phyloP scores from a whole-genome alignment of 2,888 invertebrate genomes.

The Thera obeliscata region DNA sequence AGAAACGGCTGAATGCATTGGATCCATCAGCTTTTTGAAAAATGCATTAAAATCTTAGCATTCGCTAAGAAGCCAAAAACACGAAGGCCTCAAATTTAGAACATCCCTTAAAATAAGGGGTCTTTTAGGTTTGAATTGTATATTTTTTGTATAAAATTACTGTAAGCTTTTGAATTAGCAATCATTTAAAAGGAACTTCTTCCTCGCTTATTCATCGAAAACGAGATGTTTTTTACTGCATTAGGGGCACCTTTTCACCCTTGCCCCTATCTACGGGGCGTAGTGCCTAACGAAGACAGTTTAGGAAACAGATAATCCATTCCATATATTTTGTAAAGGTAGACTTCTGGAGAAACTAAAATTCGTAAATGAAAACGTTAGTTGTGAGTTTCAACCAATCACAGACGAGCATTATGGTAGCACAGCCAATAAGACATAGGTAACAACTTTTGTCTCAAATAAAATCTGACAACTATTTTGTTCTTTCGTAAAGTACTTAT shows the following conservation, averaged over 20 bases:
- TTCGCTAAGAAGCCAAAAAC: too few species aligned
- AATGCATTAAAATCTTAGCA: too few species aligned
- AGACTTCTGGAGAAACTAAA: background rate
- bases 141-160: conserved; percentile 68
- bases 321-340: conserved; percentile 53
- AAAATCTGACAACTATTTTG: background rate
- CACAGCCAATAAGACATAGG: background rate
- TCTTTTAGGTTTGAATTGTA: conserved; percentile 29
- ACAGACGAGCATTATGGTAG: background rate
- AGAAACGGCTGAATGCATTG: too few species aligned
- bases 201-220: conserved; percentile 63
- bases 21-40: too few species aligned
- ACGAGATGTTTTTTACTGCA: background rate
- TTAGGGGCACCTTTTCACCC: background rate
- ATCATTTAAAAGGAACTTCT: conserved; percentile 58
- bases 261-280: background rate
- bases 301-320: conserved; percentile 64
- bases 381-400: background rate
- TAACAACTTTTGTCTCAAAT: background rate
- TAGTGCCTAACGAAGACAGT: conserved; percentile 45
- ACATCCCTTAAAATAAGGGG: too few species aligned
- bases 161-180: conserved; percentile 53
- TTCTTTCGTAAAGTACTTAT: background rate
- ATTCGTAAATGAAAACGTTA: background rate
- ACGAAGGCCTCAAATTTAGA: too few species aligned